Conservation (phyloP, 1,140 invertebrate species). For the Epicauta chinensis region DNA sequence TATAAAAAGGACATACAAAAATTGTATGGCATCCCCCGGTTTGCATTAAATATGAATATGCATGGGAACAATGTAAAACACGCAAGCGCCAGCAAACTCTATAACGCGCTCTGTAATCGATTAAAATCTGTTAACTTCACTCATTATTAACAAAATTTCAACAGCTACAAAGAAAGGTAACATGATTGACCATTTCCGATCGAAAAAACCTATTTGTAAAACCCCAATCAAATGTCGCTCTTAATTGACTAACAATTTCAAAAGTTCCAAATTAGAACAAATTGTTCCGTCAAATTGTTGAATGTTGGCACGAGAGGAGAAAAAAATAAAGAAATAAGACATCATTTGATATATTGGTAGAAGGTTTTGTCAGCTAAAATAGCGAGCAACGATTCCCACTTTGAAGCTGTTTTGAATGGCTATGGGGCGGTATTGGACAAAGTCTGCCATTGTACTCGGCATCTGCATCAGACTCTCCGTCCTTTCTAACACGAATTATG, state of each 20-base stretch:
- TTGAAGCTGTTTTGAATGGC: slow-evolving; percentile 33
- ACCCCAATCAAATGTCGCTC: too few relatives aligned
- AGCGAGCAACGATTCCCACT: slow-evolving; percentile 32
- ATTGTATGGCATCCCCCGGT: too few relatives aligned
- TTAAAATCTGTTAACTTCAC: slow-evolving; percentile 11
- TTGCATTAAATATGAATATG: too few relatives aligned
- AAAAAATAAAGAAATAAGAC: slow-evolving; percentile 35
- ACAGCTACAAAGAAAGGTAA: not conserved
- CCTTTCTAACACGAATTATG: slow-evolving; percentile 21
- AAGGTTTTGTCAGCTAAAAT: slow-evolving; percentile 38
- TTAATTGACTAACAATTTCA: too few relatives aligned
- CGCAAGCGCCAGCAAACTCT: not conserved
- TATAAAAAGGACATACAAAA: too few relatives aligned
- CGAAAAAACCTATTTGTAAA: too few relatives aligned
- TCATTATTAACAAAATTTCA: slow-evolving; percentile 8
- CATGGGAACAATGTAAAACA: not conserved
- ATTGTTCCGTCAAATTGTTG: slow-evolving; percentile 25
- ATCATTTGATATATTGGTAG: slow-evolving; percentile 31
- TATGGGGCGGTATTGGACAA: slow-evolving; percentile 28
- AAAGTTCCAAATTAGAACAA: slow-evolving; percentile 30
- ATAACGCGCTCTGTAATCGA: slow-evolving; percentile 4
- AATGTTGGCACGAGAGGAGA: slow-evolving; percentile 15
- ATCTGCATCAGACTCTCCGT: slow-evolving; percentile 22
- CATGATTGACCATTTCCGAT: too few relatives aligned
- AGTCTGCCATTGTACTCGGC: slow-evolving; percentile 24